Evolutionary conservation across 2,797 vertebrate genomes (phyloP).

Genomic region (Semotilus atromaculatus): DNA sequence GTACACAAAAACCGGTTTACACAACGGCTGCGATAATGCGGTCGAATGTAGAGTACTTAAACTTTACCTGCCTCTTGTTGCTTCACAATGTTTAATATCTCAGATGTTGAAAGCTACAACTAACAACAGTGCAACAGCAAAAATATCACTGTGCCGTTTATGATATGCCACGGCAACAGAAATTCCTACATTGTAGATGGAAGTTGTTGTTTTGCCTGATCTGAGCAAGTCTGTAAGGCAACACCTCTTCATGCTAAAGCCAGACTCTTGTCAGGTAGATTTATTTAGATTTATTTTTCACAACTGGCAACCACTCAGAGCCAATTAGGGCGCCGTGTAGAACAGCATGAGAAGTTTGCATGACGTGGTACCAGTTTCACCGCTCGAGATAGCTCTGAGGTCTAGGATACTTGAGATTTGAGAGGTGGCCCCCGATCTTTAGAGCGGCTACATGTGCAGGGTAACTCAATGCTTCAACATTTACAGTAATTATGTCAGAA

Average conservation of each 20-base stretch:
- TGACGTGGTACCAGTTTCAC: neutral
- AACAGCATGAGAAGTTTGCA: neutral
- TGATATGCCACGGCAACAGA: neutral
- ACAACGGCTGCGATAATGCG: neutral
- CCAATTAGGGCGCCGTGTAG: neutral
- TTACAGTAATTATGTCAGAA: neutral
- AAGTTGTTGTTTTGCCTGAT: neutral
- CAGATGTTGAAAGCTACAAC: neutral
- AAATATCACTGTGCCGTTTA: no score
- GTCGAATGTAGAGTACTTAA: neutral
- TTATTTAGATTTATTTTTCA: conserved; percentile 38
- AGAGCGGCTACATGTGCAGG: conserved; percentile 28
- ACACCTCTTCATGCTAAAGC: conserved; percentile 25
- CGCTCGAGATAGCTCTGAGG: conserved; percentile 27
- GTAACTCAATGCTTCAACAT: neutral
- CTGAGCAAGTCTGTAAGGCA: conserved; percentile 38
- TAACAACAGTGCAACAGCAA: neutral
- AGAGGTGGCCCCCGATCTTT: conserved; percentile 52
- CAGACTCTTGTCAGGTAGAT: conserved; percentile 50
- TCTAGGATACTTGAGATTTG: conserved; percentile 59
- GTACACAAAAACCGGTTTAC: neutral
- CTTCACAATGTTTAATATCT: neutral
- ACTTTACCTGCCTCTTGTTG: neutral
- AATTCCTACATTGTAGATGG: neutral
- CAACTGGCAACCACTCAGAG: conserved; percentile 35